Evolutionary conservation across 1,140 invertebrate genomes (phyloP), one percentile per base, ranked within the genome.

Genomic region (Globodera ellingtonae): DNA sequence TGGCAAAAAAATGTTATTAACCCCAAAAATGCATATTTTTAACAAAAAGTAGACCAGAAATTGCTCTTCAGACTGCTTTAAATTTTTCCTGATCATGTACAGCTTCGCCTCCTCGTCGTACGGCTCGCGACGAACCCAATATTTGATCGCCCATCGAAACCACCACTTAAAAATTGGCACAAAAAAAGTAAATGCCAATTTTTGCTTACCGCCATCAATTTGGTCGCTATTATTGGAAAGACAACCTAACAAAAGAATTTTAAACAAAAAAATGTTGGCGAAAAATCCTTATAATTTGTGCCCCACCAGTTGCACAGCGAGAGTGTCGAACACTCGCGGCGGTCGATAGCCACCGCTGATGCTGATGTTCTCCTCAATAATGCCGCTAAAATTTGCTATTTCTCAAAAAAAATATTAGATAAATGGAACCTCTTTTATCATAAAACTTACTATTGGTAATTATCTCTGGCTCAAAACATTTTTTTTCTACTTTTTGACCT

Each of bases 301-400:
- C 44, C 44, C 1, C 50, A 77, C 75, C 56, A 96, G 87, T 89
- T 95, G 94, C 75, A 95, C 90, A 93, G 94, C 94, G 10, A 96
- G 89, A 1, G 95, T 92, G 90, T 95, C 93, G 50, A 90, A 76
- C 92, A 92, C 8, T 94, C 59, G 52, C 21, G 76, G 79, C n/a
- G 94, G 95, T 0, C 94, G 93, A 90, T 95, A 96, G 8, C 94
- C 94, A 6, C 95, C 95, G 88, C 94, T 92, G 83, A 77, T 89
- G 85, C 83, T 84, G 92, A 96, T 94, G 87, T 95, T 95, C 83
- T 95, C 93, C 90, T 94, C 94, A 79, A 96, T 93, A 13, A 96
- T 93, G 89, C 92, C 92, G 84, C 93, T 92, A 24, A 67, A 77
- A 62, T 18, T 5, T 6, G 18, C 35, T 35, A 35, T 35, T 35